Conservation (phyloP, 1,140 invertebrate species). For the Musca vetustissima region DNA sequence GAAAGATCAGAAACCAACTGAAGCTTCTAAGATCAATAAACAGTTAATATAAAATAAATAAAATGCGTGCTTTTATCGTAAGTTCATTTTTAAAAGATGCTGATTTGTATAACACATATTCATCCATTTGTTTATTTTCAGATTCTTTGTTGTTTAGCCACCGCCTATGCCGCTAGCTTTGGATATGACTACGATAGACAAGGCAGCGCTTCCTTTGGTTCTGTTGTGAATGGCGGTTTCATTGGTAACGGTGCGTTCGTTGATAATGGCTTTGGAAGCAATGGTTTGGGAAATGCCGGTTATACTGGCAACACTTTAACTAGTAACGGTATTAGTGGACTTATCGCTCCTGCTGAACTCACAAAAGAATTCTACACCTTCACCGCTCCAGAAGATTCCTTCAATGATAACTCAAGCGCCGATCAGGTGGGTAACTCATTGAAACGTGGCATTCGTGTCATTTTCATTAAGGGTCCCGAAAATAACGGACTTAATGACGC, state of each 20-base stretch:
- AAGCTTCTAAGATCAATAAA: constrained; percentile 6
- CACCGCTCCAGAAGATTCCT: constrained; percentile 41
- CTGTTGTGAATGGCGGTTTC: constrained; percentile 34
- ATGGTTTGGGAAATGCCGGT: background rate
- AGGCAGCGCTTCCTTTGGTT: constrained; percentile 37
- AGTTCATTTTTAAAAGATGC: background rate
- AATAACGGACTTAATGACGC: constrained; percentile 44
- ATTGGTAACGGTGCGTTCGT: constrained; percentile 34
- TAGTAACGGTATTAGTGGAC: background rate
- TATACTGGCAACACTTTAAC: background rate
- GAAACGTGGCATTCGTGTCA: constrained; percentile 43
- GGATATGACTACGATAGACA: constrained; percentile 46
- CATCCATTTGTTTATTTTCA: constrained; percentile 12
- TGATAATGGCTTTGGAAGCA: background rate
- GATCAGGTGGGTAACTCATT: constrained; percentile 33
- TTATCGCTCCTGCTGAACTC: constrained; percentile 34
- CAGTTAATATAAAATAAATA: background rate
- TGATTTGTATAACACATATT: background rate
- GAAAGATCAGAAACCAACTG: constrained; percentile 1
- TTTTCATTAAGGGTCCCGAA: constrained; percentile 50
- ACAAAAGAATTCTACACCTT: constrained; percentile 45
- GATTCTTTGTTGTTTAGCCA: constrained; percentile 45
- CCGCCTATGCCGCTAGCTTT: constrained; percentile 46
- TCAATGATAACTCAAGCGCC: constrained; percentile 36
- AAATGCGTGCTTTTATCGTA: constrained; percentile 27